phyloP scores from a whole-genome alignment of 1,140 invertebrate species.

The Caerostris extrusa region DNA sequence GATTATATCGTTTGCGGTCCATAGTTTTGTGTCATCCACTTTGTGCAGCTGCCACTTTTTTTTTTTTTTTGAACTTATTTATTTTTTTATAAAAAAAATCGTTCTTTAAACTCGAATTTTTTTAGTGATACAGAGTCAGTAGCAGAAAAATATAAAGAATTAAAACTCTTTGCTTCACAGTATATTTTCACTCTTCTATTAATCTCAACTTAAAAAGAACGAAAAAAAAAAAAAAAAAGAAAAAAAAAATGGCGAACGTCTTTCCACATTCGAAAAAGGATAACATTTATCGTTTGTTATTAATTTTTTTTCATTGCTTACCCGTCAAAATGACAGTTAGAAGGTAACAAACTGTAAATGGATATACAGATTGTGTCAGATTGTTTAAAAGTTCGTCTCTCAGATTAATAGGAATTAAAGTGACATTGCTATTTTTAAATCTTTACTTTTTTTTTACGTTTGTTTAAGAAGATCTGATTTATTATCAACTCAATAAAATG shows the following conservation, averaged over 20 bases:
- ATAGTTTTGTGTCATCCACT: slow-evolving; percentile 45
- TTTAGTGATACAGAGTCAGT: background rate
- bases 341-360: background rate
- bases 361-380: background rate
- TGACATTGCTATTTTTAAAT: too few relatives aligned
- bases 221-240: too few relatives aligned
- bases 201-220: too few relatives aligned
- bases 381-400: too few relatives aligned
- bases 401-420: too few relatives aligned
- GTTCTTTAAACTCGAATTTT: background rate
- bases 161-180: background rate
- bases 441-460: too few relatives aligned
- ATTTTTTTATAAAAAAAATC: background rate
- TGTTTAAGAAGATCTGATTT: too few relatives aligned
- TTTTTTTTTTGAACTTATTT: background rate
- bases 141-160: background rate
- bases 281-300: background rate
- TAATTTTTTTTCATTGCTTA: background rate
- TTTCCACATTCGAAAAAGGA: background rate
- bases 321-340: background rate
- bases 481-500: too few relatives aligned
- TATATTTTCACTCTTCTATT: too few relatives aligned
- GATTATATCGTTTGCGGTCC: slow-evolving; percentile 37
- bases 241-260: background rate
- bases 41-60: slow-evolving; percentile 20